These are phyloP conservation scores for Lumbricus terrestris DNA, from an alignment of 2,888 invertebrate genomes.

Conservation along the genomic window DNA sequence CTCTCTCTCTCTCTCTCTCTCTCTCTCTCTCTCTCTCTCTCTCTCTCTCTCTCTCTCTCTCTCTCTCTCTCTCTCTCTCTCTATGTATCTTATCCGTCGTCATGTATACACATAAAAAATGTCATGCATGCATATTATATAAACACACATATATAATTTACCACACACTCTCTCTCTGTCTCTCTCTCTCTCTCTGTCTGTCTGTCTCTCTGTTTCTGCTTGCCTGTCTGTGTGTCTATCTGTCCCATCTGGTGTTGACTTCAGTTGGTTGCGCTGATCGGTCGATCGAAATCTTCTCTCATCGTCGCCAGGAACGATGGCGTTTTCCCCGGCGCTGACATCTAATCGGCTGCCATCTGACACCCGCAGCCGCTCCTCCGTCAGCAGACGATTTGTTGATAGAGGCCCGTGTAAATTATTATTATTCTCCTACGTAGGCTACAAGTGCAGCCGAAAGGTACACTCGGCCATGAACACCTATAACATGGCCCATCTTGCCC, in stretches of 20 bases:
- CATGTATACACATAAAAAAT: too few relatives aligned
- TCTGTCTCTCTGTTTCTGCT: neutral
- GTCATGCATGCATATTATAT: too few relatives aligned
- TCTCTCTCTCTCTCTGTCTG: neutral
- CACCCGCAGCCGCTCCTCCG: neutral
- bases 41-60: too few relatives aligned
- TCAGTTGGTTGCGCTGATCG: neutral
- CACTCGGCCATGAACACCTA: neutral
- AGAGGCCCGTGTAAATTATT: conserved; percentile 3
- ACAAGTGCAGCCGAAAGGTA: neutral
- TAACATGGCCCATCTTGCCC: neutral
- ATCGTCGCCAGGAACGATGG: neutral
- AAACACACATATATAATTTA: too few relatives aligned
- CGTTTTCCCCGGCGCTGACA: neutral
- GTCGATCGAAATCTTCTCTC: neutral
- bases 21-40: too few relatives aligned
- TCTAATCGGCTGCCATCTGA: neutral
- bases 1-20: neutral
- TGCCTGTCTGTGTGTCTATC: neutral
- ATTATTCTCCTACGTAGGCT: conserved; percentile 3
- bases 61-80: neutral
- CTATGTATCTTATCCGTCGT: neutral
- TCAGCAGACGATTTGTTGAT: neutral
- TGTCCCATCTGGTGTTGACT: neutral
- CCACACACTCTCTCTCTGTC: neutral